Conservation (phyloP, 2,888 invertebrate species). For the Gymnosoma rotundatum region DNA sequence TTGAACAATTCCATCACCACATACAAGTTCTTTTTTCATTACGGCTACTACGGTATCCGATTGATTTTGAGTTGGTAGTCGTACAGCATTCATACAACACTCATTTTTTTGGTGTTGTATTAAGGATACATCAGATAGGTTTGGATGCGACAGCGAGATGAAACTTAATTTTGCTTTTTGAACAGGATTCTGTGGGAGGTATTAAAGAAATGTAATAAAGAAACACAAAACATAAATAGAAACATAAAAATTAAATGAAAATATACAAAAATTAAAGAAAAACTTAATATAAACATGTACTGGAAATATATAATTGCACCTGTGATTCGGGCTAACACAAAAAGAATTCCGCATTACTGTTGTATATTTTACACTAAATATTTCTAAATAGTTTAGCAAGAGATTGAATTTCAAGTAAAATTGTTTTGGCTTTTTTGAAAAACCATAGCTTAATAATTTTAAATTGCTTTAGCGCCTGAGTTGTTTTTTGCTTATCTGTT, state of each 20-base stretch:
- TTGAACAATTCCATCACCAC: slow-evolving; percentile 25
- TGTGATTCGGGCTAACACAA: no score
- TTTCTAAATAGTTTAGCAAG: no score
- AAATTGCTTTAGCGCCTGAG: no score
- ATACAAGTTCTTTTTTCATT: slow-evolving; percentile 1
- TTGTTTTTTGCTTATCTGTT: no score
- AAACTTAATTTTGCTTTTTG: slow-evolving; percentile 80
- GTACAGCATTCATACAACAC: slow-evolving; percentile 25
- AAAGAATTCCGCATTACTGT: no score
- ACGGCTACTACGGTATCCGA: slow-evolving; percentile 1
- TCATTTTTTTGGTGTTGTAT: slow-evolving; percentile 36
- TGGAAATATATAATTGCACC: no score
- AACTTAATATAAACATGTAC: background rate
- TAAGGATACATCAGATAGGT: slow-evolving; percentile 74
- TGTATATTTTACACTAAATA: no score
- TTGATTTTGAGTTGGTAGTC: slow-evolving; percentile 9
- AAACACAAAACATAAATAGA: slow-evolving; percentile 35
- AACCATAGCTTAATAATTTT: no score
- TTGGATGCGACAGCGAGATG: slow-evolving; percentile 80
- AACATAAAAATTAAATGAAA: background rate
- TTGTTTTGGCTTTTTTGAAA: no score
- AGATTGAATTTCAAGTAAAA: no score
- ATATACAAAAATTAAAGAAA: slow-evolving; percentile 3
- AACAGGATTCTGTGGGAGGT: slow-evolving; percentile 80
- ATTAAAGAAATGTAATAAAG: slow-evolving; percentile 18